These are phyloP conservation scores for Cossypha niveicapilla DNA, from an alignment of 2,797 vertebrate species.

Conservation along the genomic window DNA sequence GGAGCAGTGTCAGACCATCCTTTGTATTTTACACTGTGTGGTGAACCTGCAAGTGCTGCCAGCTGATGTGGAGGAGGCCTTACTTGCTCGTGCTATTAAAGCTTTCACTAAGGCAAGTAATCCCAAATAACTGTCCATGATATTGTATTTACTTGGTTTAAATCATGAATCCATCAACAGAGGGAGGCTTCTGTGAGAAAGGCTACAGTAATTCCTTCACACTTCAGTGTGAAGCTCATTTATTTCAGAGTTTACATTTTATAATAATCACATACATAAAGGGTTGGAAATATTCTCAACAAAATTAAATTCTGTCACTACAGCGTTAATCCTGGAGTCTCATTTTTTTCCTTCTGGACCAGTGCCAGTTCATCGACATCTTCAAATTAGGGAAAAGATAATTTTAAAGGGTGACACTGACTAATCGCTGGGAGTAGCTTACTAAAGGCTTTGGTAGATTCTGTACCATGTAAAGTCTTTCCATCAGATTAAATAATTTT, in stretches of 20 bases:
- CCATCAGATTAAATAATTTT: background rate
- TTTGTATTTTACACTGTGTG: constrained; percentile 88
- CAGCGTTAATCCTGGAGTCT: background rate
- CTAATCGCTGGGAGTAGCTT: background rate
- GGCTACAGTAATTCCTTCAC: background rate
- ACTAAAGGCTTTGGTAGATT: background rate
- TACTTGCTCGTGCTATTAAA: constrained; percentile 84
- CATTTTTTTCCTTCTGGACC: background rate
- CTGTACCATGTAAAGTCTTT: background rate
- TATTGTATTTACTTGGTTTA: background rate
- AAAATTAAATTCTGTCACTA: background rate
- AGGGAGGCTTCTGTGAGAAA: background rate
- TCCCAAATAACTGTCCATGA: background rate
- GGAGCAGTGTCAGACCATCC: constrained; percentile 87
- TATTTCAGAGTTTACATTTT: background rate
- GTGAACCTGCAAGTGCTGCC: constrained; percentile 83
- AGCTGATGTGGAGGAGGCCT: constrained; percentile 79
- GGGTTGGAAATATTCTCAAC: background rate
- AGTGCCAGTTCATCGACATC: background rate
- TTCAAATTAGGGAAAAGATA: background rate
- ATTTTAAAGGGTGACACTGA: background rate
- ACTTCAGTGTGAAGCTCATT: background rate
- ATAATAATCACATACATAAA: background rate
- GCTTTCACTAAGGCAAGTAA: constrained; percentile 89
- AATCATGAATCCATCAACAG: background rate